Conservation (phyloP, 2,113 vertebrate species). For the Archilochus colubris region DNA sequence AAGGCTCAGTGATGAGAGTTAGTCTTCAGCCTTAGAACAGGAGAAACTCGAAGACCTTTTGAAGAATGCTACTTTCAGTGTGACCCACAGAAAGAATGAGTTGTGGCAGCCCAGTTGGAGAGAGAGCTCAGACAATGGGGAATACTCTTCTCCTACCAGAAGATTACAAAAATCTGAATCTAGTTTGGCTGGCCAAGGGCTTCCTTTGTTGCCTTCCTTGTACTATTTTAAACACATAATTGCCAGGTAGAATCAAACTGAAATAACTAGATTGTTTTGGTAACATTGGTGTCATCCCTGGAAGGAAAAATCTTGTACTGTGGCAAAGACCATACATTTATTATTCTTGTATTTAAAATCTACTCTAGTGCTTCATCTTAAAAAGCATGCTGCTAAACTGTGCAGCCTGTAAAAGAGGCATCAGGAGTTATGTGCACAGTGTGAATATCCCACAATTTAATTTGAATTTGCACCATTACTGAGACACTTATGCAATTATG, state of each 20-base stretch:
- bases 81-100: neutral
- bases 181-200: neutral
- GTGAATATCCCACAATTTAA: constrained; percentile 33
- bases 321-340: neutral
- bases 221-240: neutral
- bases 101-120: neutral
- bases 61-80: neutral
- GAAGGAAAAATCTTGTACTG: neutral
- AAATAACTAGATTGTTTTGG: neutral
- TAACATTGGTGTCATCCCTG: neutral
- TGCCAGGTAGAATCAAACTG: neutral
- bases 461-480: constrained; percentile 45
- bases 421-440: neutral
- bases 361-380: neutral
- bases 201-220: neutral
- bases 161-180: neutral
- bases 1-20: neutral
- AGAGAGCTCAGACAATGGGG: neutral
- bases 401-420: neutral
- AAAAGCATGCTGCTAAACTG: constrained; percentile 25
- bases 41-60: neutral
- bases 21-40: neutral
- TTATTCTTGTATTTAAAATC: constrained; percentile 16
- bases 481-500: constrained; percentile 26
- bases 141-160: neutral